Evolutionary conservation across 30 jellyfish, hydroid and myxozoan species (phyloP).

Genomic region (Aurelia sp.): DNA sequence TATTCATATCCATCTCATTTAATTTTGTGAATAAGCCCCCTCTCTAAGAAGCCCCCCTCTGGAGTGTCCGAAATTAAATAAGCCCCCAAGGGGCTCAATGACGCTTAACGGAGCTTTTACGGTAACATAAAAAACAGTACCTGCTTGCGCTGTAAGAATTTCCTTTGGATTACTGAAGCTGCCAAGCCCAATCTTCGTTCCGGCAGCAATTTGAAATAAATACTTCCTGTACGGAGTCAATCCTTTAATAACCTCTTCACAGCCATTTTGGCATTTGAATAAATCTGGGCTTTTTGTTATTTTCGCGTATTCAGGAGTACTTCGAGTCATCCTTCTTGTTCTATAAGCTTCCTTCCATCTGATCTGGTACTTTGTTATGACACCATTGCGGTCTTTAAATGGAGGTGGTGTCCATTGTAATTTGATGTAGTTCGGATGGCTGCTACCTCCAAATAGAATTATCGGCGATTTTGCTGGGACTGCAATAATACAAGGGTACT

Average conservation of each 20-base stretch:
- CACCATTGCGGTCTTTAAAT: constrained; percentile 36
- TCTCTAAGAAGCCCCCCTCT: too few relatives aligned
- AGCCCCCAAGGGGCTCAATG: too few relatives aligned
- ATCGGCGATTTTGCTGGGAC: constrained; percentile 62
- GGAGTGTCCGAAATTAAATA: too few relatives aligned
- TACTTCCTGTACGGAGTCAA: constrained; percentile 44
- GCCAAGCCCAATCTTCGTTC: constrained; percentile 49
- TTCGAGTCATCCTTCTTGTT: constrained; percentile 10
- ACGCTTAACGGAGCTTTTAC: too few relatives aligned
- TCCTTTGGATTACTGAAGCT: constrained; percentile 17
- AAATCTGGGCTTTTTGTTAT: not conserved
- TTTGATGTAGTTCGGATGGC: constrained; percentile 3
- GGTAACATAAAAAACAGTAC: constrained; percentile 10
- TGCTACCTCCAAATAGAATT: not conserved
- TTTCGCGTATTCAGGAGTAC: not conserved
- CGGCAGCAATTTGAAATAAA: constrained; percentile 64
- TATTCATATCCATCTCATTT: too few relatives aligned
- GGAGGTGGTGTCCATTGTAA: constrained; percentile 57
- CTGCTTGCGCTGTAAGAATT: constrained; percentile 61
- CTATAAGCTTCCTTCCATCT: constrained; percentile 13
- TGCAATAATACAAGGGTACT: not conserved
- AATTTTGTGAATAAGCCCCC: too few relatives aligned
- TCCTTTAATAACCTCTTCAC: constrained; percentile 4
- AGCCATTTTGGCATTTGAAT: constrained; percentile 7
- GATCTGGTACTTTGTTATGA: constrained; percentile 12